Percentiles rank a stretch among this genome's conserved stretches.
Conservation (phyloP, 2,113 vertebrate species). For the Patagioenas fasciata region DNA sequence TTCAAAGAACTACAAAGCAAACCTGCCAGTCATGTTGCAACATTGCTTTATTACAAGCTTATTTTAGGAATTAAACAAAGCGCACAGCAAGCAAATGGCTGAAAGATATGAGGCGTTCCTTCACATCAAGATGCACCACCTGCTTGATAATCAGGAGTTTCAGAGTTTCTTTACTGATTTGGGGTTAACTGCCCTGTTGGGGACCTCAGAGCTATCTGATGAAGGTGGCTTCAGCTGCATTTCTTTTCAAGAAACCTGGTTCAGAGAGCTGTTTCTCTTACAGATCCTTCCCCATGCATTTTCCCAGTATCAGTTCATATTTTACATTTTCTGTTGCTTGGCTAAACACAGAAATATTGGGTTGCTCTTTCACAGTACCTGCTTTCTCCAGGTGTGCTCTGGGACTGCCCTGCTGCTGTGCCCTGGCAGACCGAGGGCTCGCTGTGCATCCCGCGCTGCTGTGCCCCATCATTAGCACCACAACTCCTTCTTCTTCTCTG, state of each 20-base stretch:
- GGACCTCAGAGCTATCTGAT: neutral
- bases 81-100: neutral
- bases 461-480: neutral
- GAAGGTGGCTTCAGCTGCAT: neutral
- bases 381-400: neutral
- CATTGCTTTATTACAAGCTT: neutral
- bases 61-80: neutral
- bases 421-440: accelerated
- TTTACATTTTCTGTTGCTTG: neutral
- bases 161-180: neutral
- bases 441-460: accelerated
- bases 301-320: neutral
- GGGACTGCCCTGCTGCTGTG: neutral
- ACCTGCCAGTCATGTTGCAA: neutral
- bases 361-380: neutral
- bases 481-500: neutral
- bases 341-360: neutral
- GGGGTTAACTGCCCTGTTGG: neutral
- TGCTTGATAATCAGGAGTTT: neutral
- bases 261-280: neutral
- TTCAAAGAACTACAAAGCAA: neutral
- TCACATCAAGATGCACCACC: neutral
- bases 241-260: neutral
- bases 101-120: neutral
- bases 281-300: neutral